phyloP scores from a whole-genome alignment of 2,888 invertebrate species.

The Dicyrtomina minuta region DNA sequence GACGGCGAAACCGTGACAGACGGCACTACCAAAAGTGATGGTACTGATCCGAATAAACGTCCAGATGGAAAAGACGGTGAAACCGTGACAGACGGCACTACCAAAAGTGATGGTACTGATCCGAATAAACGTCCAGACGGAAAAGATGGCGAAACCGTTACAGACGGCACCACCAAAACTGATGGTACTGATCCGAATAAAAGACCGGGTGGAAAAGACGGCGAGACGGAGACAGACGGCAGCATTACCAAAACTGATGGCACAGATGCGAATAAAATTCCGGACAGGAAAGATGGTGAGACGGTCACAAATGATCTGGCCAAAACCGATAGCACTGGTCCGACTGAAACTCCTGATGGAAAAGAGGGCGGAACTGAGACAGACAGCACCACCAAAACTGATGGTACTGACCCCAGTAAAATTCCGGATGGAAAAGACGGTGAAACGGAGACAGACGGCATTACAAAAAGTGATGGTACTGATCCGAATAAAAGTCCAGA shows the following conservation, averaged over 20 bases:
- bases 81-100: background rate
- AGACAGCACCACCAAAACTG: background rate
- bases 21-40: too few relatives aligned
- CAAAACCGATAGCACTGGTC: background rate
- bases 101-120: background rate
- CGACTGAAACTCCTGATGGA: background rate
- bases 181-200: background rate
- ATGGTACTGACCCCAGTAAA: background rate
- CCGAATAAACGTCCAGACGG: too few relatives aligned
- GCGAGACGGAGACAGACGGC: too few relatives aligned
- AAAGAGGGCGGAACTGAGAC: background rate
- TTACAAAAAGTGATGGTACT: background rate
- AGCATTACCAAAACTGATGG: background rate
- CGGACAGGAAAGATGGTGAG: background rate
- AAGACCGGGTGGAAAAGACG: background rate
- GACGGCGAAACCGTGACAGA: too few relatives aligned
- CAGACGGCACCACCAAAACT: background rate
- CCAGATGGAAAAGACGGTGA: background rate
- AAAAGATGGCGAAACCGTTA: too few relatives aligned
- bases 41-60: background rate
- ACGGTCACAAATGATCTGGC: background rate
- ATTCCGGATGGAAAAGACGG: too few relatives aligned
- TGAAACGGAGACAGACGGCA: background rate
- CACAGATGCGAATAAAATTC: slow-evolving; percentile 4
- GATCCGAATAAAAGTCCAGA: background rate